Evolutionary conservation across 2,888 invertebrate genomes (phyloP), one percentile per base, ranked within the genome.

Genomic region (Pristionchus arcanus): DNA sequence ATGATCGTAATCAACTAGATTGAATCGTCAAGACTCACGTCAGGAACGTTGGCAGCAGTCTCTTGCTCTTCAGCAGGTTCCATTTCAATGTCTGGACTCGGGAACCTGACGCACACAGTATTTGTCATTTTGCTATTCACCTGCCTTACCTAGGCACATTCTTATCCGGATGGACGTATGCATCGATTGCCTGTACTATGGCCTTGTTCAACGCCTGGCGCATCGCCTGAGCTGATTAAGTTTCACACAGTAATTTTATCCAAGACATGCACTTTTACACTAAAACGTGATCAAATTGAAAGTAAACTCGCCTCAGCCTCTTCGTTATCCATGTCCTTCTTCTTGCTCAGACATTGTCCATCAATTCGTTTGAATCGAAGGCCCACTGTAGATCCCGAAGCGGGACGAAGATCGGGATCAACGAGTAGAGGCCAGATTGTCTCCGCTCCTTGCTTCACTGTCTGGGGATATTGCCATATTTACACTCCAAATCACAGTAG

Each of bases 361-460:
- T 2, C 16, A 19, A 42, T 42, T 19, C 11, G 42, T 42, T 25
- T 37, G 37, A 77, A 77, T 9, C 81, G 49, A 49, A n/a, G 37
- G 49, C 68, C 87, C 19, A 87, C 34, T 0, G n/a, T n/a, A 11
- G 42, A 87, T 19, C 87, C 87, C 16, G 87, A 87, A 4, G 87
- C 42, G 13, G 87, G 87, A 19, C 87, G 37, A 3, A 59, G 34
- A 0, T 42, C 55, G 1, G 63, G 68, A 31, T 87, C 87, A 16
- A 87, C 87, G 19, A 87, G 68, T 9, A 87, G 68, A n/a, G 87
- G 87, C 87, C 87, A 87, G 28, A 87, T 68, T 4, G 68, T 68
- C 68, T 66, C 42, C 1, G 87, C 87, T 42, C 66, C 87, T 68
- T 87, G 87, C n/a, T 37, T 34, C 5, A 68, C 66, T 21, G 87